These are phyloP conservation scores for Silurus asotus DNA, from an alignment of 2,113 vertebrate genomes.

Conservation along the genomic window DNA sequence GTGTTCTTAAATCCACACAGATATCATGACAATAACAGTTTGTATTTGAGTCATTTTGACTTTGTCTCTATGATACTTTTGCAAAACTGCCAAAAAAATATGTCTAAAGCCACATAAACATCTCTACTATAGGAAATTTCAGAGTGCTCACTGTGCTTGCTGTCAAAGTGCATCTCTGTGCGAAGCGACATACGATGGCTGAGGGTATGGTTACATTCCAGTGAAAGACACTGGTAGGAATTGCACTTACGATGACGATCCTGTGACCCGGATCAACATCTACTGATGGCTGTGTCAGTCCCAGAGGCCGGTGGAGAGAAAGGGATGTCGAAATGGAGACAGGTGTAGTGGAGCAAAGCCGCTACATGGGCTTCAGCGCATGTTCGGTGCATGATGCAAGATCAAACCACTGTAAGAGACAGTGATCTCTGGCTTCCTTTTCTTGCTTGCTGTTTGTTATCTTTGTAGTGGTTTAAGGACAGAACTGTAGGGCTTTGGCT, in stretches of 20 bases:
- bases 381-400: constrained; percentile 33
- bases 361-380: neutral
- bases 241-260: constrained; percentile 31
- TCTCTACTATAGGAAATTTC: constrained; percentile 2
- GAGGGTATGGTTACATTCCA: constrained; percentile 31
- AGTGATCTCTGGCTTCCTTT: constrained; percentile 2
- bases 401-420: constrained; percentile 12
- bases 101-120: neutral
- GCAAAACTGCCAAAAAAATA: constrained; percentile 1
- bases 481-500: neutral
- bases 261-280: constrained; percentile 38
- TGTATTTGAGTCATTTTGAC: neutral
- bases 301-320: constrained; percentile 9
- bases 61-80: neutral
- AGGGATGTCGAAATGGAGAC: constrained; percentile 14
- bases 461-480: neutral
- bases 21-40: neutral
- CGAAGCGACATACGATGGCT: constrained; percentile 17
- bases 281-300: constrained; percentile 41
- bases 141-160: neutral
- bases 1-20: no score
- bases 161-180: constrained; percentile 37
- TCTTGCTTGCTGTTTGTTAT: constrained; percentile 29
- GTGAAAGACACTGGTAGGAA: constrained; percentile 37
- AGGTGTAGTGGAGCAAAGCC: constrained; percentile 35